Conservation (phyloP, 2,888 invertebrate genomes). For the Leptinotarsa tumamoca region DNA sequence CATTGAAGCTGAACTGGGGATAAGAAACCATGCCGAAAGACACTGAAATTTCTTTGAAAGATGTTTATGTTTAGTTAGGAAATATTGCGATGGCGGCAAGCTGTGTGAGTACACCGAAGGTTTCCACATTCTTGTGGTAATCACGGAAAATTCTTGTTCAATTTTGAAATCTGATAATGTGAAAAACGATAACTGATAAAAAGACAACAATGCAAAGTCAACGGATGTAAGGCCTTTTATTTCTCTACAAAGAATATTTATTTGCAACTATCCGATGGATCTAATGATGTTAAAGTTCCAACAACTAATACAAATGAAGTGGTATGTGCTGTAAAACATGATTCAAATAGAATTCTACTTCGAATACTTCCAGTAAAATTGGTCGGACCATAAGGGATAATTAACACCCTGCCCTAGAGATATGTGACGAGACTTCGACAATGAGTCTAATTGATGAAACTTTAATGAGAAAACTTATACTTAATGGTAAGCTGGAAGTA, state of each 20-base stretch:
- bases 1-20: not conserved
- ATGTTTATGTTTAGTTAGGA: not conserved
- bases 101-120: not conserved
- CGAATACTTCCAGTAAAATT: too few species aligned
- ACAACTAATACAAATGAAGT: not conserved
- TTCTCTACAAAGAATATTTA: not conserved
- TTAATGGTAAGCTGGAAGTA: too few species aligned
- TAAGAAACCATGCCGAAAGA: not conserved
- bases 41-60: not conserved
- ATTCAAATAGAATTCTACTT: too few species aligned
- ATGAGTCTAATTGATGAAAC: too few species aligned
- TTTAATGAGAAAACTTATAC: too few species aligned
- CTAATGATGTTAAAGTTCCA: not conserved
- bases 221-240: not conserved
- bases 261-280: too few species aligned
- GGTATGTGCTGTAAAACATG: too few species aligned
- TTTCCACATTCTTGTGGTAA: not conserved
- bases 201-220: constrained; percentile 5
- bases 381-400: too few species aligned
- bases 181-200: not conserved
- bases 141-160: not conserved
- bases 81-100: not conserved
- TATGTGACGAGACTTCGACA: too few species aligned
- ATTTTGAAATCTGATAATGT: not conserved
- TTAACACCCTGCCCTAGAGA: too few species aligned